A percentile compares a stretch with the other conserved stretches of the same genome.
These are phyloP conservation scores for Pteropus alecto DNA, from an alignment of 2,113 vertebrate genomes.

Conservation along the genomic window DNA sequence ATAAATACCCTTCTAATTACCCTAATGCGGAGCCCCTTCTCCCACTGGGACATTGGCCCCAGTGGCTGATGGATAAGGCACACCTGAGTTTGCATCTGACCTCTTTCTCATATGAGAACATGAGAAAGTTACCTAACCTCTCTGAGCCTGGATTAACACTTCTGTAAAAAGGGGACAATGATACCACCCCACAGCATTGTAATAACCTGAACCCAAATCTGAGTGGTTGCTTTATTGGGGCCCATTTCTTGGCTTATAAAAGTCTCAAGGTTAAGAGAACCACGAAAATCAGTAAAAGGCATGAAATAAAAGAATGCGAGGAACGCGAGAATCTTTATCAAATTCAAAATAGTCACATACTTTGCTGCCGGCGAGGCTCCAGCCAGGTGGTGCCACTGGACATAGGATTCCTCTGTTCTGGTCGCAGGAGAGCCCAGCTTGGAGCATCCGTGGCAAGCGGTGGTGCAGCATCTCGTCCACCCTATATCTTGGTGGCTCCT, in stretches of 20 bases:
- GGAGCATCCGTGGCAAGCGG: not conserved
- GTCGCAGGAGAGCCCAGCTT: not conserved
- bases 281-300: not conserved
- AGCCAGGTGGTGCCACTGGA: not conserved
- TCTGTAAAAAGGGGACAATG: not conserved
- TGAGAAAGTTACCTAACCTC: not conserved
- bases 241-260: not conserved
- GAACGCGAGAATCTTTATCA: not conserved
- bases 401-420: not conserved
- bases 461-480: rapidly evolving
- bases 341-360: not conserved
- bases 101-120: not conserved
- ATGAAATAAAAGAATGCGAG: not conserved
- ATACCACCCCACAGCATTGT: not conserved
- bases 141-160: not conserved
- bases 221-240: not conserved
- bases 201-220: not conserved
- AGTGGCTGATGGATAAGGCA: not conserved
- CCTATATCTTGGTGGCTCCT: not conserved
- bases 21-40: not conserved
- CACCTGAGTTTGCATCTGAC: not conserved
- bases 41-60: not conserved
- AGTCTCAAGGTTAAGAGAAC: not conserved
- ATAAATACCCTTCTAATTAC: not conserved
- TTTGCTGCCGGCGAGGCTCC: not conserved